Percentiles rank a stretch among this genome's conserved stretches.
Conservation (phyloP, 2,113 vertebrate genomes). For the Tautogolabrus adspersus region DNA sequence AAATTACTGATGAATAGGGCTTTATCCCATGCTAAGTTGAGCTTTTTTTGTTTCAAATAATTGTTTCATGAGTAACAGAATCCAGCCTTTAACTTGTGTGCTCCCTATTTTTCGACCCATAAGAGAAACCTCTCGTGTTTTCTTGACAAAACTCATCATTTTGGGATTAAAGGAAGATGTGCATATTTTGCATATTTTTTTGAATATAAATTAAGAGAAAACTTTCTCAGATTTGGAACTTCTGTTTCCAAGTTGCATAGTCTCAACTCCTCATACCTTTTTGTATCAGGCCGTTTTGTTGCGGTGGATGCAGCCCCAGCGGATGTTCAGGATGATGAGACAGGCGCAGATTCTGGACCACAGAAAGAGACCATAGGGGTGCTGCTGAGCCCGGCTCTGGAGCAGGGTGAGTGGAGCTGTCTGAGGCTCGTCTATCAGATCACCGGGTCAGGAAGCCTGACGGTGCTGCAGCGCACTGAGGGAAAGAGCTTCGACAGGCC, state of each 20-base stretch:
- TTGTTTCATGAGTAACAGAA: neutral
- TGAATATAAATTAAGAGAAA: too few relatives aligned
- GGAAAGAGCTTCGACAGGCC: slow-evolving; percentile 89
- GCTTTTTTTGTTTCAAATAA: neutral
- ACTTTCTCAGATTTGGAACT: too few relatives aligned
- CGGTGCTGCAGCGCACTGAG: slow-evolving; percentile 86
- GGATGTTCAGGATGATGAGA: slow-evolving; percentile 59
- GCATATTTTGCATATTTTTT: too few relatives aligned
- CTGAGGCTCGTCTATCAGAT: slow-evolving; percentile 94
- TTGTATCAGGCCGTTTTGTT: slow-evolving; percentile 88
- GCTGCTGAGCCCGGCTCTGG: slow-evolving; percentile 88
- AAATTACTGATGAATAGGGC: neutral
- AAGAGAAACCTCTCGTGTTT: too few relatives aligned
- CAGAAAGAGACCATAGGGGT: slow-evolving; percentile 72
- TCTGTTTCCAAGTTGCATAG: too few relatives aligned
- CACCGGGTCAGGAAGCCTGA: slow-evolving; percentile 78
- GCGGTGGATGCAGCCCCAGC: slow-evolving; percentile 82
- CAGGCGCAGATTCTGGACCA: neutral
- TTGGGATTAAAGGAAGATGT: too few relatives aligned
- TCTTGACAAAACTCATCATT: too few relatives aligned
- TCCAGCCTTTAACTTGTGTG: neutral
- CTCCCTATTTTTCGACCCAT: neutral
- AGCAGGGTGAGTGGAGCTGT: slow-evolving; percentile 92
- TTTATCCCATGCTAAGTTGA: neutral
- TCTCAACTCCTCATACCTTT: neutral